Evolutionary conservation across 2,113 vertebrate genomes (phyloP).

Genomic region (Lophura nycthemera): DNA sequence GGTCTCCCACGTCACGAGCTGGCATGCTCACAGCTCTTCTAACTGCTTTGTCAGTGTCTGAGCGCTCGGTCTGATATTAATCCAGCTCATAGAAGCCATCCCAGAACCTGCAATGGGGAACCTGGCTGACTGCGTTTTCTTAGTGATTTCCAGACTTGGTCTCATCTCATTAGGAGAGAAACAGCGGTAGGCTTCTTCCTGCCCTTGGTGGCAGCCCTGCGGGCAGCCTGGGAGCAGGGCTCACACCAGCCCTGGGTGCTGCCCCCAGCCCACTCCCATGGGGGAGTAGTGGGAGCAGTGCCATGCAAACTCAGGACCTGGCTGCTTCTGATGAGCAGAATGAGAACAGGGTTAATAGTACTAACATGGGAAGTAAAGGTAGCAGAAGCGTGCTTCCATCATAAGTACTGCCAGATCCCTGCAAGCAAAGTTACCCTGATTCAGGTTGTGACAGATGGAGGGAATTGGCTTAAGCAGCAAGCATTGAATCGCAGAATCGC

Average conservation of each 20-base stretch:
- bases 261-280: background rate
- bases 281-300: background rate
- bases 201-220: background rate
- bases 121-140: background rate
- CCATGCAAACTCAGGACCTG: fast-evolving
- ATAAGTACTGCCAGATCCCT: background rate
- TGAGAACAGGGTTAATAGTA: background rate
- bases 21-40: background rate
- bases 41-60: background rate
- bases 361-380: background rate
- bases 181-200: background rate
- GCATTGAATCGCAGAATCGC: background rate
- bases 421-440: background rate
- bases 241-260: background rate
- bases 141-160: background rate
- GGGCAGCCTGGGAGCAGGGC: background rate
- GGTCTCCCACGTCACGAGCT: fast-evolving
- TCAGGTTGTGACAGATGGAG: background rate
- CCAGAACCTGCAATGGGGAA: background rate
- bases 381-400: background rate
- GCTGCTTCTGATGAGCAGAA: background rate
- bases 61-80: background rate
- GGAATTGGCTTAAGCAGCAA: background rate
- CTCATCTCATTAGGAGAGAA: background rate
- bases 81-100: background rate